These are phyloP conservation scores for Trematomus bernacchii DNA, from an alignment of 2,797 vertebrate species.

Conservation along the genomic window DNA sequence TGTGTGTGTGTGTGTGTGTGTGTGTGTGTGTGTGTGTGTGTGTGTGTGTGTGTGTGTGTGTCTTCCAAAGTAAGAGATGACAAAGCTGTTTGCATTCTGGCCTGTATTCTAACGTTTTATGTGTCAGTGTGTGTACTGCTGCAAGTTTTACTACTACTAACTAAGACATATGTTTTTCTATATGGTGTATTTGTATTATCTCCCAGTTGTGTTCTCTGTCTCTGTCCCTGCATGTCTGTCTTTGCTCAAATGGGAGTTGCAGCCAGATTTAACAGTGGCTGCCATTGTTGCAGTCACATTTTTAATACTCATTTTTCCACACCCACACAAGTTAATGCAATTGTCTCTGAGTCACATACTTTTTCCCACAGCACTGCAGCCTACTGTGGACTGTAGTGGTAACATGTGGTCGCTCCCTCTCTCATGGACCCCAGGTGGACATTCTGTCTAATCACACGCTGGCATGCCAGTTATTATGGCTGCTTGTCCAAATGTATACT, in stretches of 20 bases:
- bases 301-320: constrained; percentile 58
- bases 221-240: constrained; percentile 41
- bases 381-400: constrained; percentile 52
- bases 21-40: constrained; percentile 5
- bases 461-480: constrained; percentile 47
- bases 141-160: constrained; percentile 4
- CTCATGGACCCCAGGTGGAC: constrained; percentile 61
- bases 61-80: constrained; percentile 42
- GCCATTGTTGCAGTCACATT: constrained; percentile 62
- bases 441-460: constrained; percentile 45
- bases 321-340: constrained; percentile 71
- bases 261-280: constrained; percentile 47
- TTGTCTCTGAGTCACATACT: constrained; percentile 55
- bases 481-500: constrained; percentile 41
- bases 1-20: no score
- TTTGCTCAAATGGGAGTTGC: constrained; percentile 20
- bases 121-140: constrained; percentile 15
- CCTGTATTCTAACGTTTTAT: constrained; percentile 32
- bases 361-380: constrained; percentile 59
- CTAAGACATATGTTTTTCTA: neutral
- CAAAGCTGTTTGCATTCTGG: constrained; percentile 50
- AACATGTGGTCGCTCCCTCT: constrained; percentile 39
- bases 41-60: constrained; percentile 20
- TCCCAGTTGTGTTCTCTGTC: constrained; percentile 17
- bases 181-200: neutral